Base-by-base conservation (phyloP, 2,797 vertebrate genomes). In the Trichosurus vulpecula region DNA sequence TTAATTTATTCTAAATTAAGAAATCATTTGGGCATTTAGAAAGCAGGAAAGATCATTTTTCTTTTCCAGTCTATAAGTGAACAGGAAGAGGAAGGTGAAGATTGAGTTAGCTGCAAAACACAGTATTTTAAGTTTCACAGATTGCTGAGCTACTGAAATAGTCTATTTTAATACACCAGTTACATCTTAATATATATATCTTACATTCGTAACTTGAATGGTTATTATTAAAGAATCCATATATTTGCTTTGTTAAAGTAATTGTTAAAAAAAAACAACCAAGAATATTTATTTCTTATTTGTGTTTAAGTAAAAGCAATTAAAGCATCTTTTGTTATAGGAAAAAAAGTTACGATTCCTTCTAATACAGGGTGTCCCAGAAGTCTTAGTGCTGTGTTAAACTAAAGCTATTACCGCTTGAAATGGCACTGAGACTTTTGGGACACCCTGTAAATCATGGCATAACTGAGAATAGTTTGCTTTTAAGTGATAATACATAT, bases 1-100 rank as follows among this genome's bases (percentile, higher is more conserved):
- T 94, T 95, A 95, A 96, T 97, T 97, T 92, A 57, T 92, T 97
- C 91, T 96, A 95, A 97, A 96, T 93, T 90, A 94, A 97, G 94
- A 96, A 96, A 97, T 94, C 74, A 93, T 94, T 97, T 92, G 94
- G 47, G 35, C 95, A 95, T 58, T 93, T n/a, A 74, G 95, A 93
- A 96, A 95, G 61, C 81, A 95, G 91, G 94, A 53, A 93, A 51
- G 8, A 5, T 93, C 27, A 51, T 51, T 87, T 87, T 74, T 10
- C 89, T 95, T 96, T 92, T 93, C 90, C 93, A 58, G 52, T 41
- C 91, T 16, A 93, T 54, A 41, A 93, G 92, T 95, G 81, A 96
- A 93, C 93, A 93, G 53, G 27, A 91, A 91, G 92, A 94, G 29
- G 41, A 92, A 87, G 41, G 41, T 87, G 41, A 51, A 87, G 74